phyloP scores from a whole-genome alignment of 2,113 vertebrate species.

The Cairina moschata region DNA sequence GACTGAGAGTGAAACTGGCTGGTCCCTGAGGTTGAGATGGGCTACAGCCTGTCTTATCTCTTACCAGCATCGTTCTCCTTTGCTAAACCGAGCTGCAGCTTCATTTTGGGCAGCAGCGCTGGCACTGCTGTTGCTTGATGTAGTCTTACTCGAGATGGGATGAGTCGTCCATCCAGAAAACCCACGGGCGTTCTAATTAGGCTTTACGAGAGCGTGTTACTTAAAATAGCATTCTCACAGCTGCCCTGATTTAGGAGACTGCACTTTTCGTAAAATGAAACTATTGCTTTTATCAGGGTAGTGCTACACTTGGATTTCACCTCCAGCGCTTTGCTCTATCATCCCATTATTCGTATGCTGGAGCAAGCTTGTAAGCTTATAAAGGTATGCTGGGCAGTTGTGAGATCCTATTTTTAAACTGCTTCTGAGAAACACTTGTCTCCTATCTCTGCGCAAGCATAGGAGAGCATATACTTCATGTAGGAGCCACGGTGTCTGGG shows the following conservation, averaged over 20 bases:
- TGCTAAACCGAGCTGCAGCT: background rate
- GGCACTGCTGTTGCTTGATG: background rate
- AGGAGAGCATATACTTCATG: conserved; percentile 12
- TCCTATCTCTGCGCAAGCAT: conserved; percentile 9
- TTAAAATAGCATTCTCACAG: background rate
- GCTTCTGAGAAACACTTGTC: conserved; percentile 55
- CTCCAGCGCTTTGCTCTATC: background rate
- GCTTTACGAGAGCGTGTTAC: background rate
- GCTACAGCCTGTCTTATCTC: background rate
- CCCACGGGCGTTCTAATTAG: background rate
- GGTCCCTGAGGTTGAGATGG: background rate
- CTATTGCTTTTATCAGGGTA: background rate
- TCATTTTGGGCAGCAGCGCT: background rate
- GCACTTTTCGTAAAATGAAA: background rate
- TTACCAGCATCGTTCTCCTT: background rate
- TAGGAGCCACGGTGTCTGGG: conserved; percentile 38
- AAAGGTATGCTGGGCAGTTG: conserved; percentile 49
- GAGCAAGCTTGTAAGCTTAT: conserved; percentile 23
- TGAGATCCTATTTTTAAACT: conserved; percentile 64
- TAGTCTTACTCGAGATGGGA: background rate
- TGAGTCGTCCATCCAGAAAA: background rate
- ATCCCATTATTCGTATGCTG: background rate
- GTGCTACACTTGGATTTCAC: background rate
- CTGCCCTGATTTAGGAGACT: background rate
- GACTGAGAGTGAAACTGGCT: background rate